Percentiles rank a stretch among this genome's conserved stretches.
These are phyloP conservation scores for Philereme vetulata DNA, from an alignment of 2,888 invertebrate genomes.

Conservation along the genomic window DNA sequence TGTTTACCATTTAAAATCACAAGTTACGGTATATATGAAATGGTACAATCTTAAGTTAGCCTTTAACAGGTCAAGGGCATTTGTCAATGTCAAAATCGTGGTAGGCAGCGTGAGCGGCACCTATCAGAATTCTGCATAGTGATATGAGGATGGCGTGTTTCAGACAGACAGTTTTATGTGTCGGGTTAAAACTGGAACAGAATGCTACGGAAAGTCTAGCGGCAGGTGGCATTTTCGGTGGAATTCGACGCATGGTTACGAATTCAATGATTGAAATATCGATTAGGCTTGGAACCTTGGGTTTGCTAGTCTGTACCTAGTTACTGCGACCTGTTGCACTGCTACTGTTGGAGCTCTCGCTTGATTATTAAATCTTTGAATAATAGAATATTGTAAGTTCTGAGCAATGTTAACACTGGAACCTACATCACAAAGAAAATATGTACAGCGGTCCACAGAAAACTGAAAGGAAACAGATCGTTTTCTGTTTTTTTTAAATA, in stretches of 20 bases:
- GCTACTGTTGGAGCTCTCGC: too few species aligned
- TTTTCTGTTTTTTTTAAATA: too few species aligned
- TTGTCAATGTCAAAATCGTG: conserved; percentile 38
- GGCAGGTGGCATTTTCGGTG: conserved; percentile 1
- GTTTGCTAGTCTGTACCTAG: too few species aligned
- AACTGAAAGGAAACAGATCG: too few species aligned
- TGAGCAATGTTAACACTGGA: too few species aligned
- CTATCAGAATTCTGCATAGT: conserved; percentile 44
- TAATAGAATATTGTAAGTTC: too few species aligned
- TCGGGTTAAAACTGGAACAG: conserved; percentile 28
- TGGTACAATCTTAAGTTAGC: conserved; percentile 27
- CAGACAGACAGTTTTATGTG: conserved; percentile 32
- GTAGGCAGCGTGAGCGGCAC: conserved; percentile 46
- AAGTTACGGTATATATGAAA: background rate
- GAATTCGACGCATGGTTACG: background rate
- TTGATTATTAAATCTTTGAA: too few species aligned
- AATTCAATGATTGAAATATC: too few species aligned
- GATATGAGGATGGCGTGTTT: conserved; percentile 35
- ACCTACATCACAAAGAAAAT: too few species aligned
- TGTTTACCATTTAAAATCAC: background rate
- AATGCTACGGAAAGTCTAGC: conserved; percentile 8
- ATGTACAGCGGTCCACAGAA: too few species aligned
- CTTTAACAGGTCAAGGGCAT: conserved; percentile 33
- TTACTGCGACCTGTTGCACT: too few species aligned
- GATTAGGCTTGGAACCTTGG: too few species aligned